Base-by-base conservation (phyloP, 1,140 invertebrate genomes). In the Hyles vespertilio region DNA sequence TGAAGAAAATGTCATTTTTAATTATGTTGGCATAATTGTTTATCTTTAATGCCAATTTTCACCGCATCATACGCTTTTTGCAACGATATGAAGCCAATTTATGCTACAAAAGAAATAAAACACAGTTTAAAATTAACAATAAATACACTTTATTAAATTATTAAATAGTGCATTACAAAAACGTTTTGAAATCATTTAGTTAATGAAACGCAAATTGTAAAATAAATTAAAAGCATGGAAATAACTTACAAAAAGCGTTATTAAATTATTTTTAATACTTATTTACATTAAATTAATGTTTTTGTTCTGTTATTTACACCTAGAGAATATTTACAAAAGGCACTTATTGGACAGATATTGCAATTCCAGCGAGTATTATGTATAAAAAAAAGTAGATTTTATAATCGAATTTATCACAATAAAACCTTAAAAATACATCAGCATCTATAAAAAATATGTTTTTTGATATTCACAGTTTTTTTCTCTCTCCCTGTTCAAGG, bases 131-230 rank as follows among this genome's bases (percentile, higher is more conserved):
- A 79, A 77, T 77, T 83, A 81, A 80, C 75, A 85, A 86, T 86
- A 86, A 84, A 86, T 84, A 84, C 66, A 61, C 77, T 60, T 83
- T 79, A 79, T 81, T 82, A 78, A 73, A 70, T 79, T 81, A 85
- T 69, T 75, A 84, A 82, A 81, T 81, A 78, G 69, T 72, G 67
- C 59, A 66, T 69, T 58, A 66, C 58, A 67, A 63, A 59, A 57
- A 58, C 47, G 51, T 32, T 70, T 74, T 70, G 63, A 63, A 66
- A 59, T 33, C 43, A 58, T 44, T 40, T n/a, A 43, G 49, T 48
- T 50, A 58, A 45, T 2, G 48, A 55, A 58, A 57, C 46, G 32
- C 32, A 45, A 32, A 58, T 53, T 54, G 47, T 50, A 61, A 66
- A 70, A 75, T 70, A 72, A 75, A 75, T 70, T 69, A 70, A 51